Percentiles rank a stretch among this genome's conserved stretches.
phyloP scores from a whole-genome alignment of 2,113 vertebrate species.

The Cephalopterus ornatus region DNA sequence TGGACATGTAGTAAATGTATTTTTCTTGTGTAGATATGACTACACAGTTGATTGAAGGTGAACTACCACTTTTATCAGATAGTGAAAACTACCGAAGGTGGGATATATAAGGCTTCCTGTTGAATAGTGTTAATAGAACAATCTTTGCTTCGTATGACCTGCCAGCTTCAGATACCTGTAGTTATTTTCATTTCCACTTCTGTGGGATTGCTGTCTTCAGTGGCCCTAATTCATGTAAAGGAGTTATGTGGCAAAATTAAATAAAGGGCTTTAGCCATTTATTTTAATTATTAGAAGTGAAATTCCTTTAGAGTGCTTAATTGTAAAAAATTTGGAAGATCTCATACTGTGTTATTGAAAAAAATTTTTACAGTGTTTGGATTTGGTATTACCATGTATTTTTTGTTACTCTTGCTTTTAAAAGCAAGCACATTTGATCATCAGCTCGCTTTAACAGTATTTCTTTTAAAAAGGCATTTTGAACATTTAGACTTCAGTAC shows the following conservation, averaged over 20 bases:
- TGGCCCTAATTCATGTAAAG: background rate
- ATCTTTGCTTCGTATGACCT: background rate
- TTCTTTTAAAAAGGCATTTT: background rate
- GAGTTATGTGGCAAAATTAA: background rate
- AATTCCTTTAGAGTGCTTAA: background rate
- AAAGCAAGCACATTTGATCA: background rate
- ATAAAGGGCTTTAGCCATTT: background rate
- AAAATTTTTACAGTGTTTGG: background rate
- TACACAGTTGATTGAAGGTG: background rate
- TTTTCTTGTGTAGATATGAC: background rate
- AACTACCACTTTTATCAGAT: background rate
- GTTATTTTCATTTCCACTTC: background rate
- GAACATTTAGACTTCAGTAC: background rate
- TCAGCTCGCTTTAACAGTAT: background rate
- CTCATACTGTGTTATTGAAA: background rate
- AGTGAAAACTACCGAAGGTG: background rate
- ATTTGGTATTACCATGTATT: background rate
- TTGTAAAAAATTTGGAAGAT: background rate
- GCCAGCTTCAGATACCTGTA: background rate
- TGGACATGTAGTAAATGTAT: background rate
- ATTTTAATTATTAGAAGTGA: background rate
- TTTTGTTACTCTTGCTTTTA: background rate
- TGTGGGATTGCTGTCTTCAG: background rate
- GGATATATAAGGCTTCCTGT: background rate
- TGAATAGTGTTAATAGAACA: background rate